A percentile compares a stretch with the other conserved stretches of the same genome.
Conservation (phyloP, 2,113 vertebrate species). For the Gymnogyps californianus region DNA sequence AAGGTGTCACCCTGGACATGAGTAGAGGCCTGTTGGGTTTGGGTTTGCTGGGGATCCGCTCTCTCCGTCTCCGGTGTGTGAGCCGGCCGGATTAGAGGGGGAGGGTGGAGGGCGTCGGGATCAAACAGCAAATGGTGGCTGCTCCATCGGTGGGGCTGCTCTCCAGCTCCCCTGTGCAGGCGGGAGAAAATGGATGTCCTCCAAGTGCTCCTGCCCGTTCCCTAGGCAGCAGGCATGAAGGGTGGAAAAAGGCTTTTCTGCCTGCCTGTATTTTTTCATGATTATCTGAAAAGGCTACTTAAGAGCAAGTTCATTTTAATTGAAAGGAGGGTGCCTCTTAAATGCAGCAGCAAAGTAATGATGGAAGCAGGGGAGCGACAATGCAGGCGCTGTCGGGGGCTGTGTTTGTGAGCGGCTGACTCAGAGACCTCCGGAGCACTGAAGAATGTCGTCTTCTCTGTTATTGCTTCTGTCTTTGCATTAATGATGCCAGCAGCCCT, state of each 20-base stretch:
- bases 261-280: background rate
- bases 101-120: background rate
- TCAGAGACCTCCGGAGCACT: background rate
- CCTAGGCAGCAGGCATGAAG: background rate
- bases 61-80: fast-evolving
- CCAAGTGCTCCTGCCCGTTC: background rate
- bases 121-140: background rate
- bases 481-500: background rate
- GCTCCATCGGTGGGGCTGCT: background rate
- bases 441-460: background rate
- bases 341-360: background rate
- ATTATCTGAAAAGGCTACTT: background rate
- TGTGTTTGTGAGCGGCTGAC: background rate
- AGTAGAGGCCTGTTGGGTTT: background rate
- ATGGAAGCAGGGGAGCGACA: background rate
- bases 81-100: background rate
- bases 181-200: background rate
- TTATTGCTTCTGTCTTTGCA: background rate
- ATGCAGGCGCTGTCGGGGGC: background rate
- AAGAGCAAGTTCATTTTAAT: background rate
- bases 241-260: background rate
- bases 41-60: background rate
- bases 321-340: background rate
- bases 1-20: fast-evolving
- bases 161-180: background rate